Base-by-base conservation (phyloP, 2,888 invertebrate species). In the Andrena bucephala region DNA sequence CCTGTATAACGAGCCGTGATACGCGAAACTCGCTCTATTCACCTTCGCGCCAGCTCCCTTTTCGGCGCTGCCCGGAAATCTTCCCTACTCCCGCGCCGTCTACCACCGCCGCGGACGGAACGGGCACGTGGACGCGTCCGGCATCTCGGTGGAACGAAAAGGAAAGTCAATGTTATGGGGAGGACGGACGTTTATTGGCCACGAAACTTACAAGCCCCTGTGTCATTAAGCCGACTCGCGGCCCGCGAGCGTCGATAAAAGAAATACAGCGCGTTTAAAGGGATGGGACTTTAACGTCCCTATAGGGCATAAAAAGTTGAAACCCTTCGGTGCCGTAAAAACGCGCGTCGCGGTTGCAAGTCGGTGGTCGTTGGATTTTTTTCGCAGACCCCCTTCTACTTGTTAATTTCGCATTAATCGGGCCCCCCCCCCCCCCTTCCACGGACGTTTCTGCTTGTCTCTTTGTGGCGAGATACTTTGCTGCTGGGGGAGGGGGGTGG, bases 191-290 rank as follows among this genome's bases (percentile, higher is more conserved):
- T 76, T 87, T 74, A 83, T 83, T 77, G 86, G 83, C 70, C 67
- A 66, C 66, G 74, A 66, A 80, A 87, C 79, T 85, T 80, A 80
- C 87, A 80, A 70, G 86, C 85, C 77, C 13, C 72, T 75, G 83
- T 75, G 83, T 83, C 87, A 82, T 85, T 86, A 83, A 86, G 74
- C 74, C 74, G 73, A 16, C 42, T 42, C 69, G 54, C 87, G 67
- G 76, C 65, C 83, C 87, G 87, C 87, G 77, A 87, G 83, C 69
- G 87, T 85, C 87, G 85, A 87, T 87, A 84, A 85, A 87, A 85
- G 87, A 87, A 87, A 87, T 87, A 87, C 62, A 70, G 69, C 78
- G 78, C 71, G 83, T 81, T 85, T 87, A 87, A 87, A 87, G 85
- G 85, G 83, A 87, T 70, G 85, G 74, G 83, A 83, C 87, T 87